phyloP scores from a whole-genome alignment of 2,113 vertebrate genomes.

The Myotis davidii region DNA sequence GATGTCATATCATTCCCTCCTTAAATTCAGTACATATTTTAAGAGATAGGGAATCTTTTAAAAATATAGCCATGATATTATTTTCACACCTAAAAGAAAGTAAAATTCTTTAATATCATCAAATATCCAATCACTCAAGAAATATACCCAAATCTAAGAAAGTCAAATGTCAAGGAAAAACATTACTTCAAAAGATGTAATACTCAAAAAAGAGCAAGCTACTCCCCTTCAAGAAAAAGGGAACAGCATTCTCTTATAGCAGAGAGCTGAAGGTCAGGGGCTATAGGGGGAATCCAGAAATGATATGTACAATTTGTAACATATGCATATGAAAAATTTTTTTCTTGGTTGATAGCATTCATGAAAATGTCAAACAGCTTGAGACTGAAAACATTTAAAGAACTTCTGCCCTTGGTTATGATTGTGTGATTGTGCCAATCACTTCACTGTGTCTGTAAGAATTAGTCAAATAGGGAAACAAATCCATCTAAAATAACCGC shows the following conservation, averaged over 20 bases:
- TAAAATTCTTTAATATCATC: not conserved
- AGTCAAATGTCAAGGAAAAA: slow-evolving; percentile 23
- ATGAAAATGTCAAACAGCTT: slow-evolving; percentile 24
- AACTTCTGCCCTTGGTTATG: slow-evolving; percentile 38
- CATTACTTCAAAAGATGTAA: not conserved
- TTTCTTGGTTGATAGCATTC: not conserved
- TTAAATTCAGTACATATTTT: not conserved
- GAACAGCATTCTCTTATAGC: not conserved
- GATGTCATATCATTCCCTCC: not conserved
- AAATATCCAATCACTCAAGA: not conserved
- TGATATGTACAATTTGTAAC: not conserved
- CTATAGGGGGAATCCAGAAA: not conserved
- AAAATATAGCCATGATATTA: not conserved
- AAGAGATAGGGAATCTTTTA: slow-evolving; percentile 25
- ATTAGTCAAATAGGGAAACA: slow-evolving; percentile 63
- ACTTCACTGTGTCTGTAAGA: slow-evolving; percentile 56
- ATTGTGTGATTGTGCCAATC: slow-evolving; percentile 6
- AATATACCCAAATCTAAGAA: not conserved
- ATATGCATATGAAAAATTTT: not conserved
- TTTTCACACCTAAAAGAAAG: not conserved
- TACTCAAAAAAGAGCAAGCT: not conserved
- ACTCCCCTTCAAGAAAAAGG: not conserved
- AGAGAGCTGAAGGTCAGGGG: not conserved
- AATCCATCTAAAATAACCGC: slow-evolving; percentile 68
- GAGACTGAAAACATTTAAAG: slow-evolving; percentile 25